These are phyloP conservation scores for Myotis pilosus DNA, from an alignment of 2,797 vertebrate species.

Conservation along the genomic window DNA sequence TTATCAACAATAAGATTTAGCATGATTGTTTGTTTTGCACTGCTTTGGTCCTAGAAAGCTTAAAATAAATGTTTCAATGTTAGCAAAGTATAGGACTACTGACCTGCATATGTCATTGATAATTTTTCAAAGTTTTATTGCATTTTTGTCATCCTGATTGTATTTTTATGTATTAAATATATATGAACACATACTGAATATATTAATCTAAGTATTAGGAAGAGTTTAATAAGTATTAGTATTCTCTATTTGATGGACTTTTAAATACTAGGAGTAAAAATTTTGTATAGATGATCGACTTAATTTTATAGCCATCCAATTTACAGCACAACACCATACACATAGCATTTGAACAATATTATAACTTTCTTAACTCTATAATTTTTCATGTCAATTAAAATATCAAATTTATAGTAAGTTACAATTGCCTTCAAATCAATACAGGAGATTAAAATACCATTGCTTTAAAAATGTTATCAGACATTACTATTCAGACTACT, in stretches of 20 bases:
- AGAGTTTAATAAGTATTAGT: background rate
- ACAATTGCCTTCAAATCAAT: background rate
- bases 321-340: background rate
- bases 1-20: background rate
- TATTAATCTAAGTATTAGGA: background rate
- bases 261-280: background rate
- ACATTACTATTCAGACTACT: background rate
- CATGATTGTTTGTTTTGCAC: background rate
- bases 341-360: background rate
- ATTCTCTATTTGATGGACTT: background rate
- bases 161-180: background rate
- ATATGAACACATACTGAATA: background rate
- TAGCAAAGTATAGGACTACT: background rate
- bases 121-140: background rate
- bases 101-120: background rate
- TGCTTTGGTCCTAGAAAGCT: background rate
- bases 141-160: background rate
- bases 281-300: background rate
- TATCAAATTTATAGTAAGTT: slow-evolving; percentile 24
- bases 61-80: background rate
- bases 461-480: slow-evolving; percentile 18
- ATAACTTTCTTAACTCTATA: slow-evolving; percentile 1
- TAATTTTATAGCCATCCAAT: background rate
- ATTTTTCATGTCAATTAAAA: background rate
- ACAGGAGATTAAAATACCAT: slow-evolving; percentile 3